These are phyloP conservation scores for Cataglyphis cursor DNA, from an alignment of 2,888 invertebrate genomes.

Conservation along the genomic window DNA sequence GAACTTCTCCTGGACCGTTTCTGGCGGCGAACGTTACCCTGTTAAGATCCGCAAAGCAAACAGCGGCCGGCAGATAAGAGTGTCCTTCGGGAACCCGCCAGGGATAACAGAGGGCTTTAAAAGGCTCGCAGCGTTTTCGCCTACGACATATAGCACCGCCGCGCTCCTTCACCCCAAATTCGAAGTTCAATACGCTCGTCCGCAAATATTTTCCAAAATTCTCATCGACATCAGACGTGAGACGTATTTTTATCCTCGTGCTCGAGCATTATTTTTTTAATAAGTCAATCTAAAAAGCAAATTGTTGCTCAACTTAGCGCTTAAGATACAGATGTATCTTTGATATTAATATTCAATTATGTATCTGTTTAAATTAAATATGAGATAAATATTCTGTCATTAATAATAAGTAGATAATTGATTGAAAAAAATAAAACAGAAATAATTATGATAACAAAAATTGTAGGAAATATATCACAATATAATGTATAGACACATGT, in stretches of 20 bases:
- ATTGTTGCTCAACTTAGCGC: not conserved
- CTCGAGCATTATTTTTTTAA: constrained; percentile 33
- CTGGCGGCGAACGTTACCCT: constrained; percentile 73
- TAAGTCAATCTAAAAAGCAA: not conserved
- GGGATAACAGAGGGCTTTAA: constrained; percentile 82
- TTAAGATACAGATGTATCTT: not conserved
- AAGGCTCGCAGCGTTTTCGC: constrained; percentile 76
- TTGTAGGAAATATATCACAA: not conserved
- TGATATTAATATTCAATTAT: not conserved
- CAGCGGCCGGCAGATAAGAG: constrained; percentile 79
- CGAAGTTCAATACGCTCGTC: constrained; percentile 21
- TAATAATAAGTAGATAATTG: not conserved
- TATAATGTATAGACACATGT: constrained; percentile 6
- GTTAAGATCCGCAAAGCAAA: constrained; percentile 83
- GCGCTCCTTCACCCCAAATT: constrained; percentile 28
- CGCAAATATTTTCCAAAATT: constrained; percentile 53
- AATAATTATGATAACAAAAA: not conserved
- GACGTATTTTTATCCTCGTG: not conserved
- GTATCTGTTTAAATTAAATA: not conserved
- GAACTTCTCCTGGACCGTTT: constrained; percentile 72
- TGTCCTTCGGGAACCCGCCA: constrained; percentile 80
- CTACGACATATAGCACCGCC: constrained; percentile 26
- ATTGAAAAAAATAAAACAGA: not conserved
- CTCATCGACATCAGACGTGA: not conserved
- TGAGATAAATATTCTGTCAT: not conserved